Evolutionary conservation across 2,113 vertebrate species (phyloP), one percentile per base, ranked within the genome.

Genomic region (Glaucidium brasilianum): DNA sequence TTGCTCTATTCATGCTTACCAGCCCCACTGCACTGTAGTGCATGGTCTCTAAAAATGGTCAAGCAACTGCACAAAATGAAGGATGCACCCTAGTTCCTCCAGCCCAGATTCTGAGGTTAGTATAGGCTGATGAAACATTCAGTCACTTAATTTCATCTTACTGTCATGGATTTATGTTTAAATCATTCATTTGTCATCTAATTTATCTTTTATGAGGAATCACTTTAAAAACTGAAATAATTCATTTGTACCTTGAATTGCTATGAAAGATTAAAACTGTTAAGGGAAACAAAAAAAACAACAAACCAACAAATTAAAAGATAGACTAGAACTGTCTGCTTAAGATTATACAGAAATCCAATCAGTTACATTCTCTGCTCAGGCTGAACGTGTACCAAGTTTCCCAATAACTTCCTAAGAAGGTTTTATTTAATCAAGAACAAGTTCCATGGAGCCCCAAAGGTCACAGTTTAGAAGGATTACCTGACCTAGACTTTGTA

Each of bases 391-490:
- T 85, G 74, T 66, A 87, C 67, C 69, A 76, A 16, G 78, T 94
- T 95, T 97, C 63, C 84, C 88, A 90, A 72, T 93, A 94, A 97
- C 90, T 90, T 97, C 92, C 89, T 97, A 96, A 88, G 90, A 95
- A 94, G 60, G 85, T 87, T 97, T 97, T 91, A 82, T 94, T 95
- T 95, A 97, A 98, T 96, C 97, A 95, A 86, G 94, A 97, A 94
- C 67, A 83, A 95, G 92, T 94, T 92, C 85, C 88, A 92, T 4
- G 37, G 91, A 95, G 96, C 92, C 91, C 34, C 96, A 97, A 85
- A 98, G 97, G 98, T 97, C 97, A 97, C 87, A 94, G 94, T 97
- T 98, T 97, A 96, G 95, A 97, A 75, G 67, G 82, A 91, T 80
- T 67, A 96, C 92, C 95, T 97, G 97, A 97, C 97, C 96, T 96